Evolutionary conservation across 2,888 invertebrate species (phyloP).

Genomic region (Lepidonotus clava): DNA sequence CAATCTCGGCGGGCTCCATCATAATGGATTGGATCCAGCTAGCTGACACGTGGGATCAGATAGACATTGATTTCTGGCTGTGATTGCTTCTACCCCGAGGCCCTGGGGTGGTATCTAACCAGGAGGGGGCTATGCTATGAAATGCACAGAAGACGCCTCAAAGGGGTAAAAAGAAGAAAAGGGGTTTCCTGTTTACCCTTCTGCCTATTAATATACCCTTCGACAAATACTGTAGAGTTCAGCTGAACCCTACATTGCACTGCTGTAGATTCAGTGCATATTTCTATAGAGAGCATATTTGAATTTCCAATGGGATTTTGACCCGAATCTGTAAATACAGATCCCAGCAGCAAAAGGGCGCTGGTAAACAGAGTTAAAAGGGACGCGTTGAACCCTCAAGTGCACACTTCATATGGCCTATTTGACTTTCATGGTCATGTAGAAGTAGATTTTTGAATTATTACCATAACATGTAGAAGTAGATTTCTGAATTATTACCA

Average conservation of each 20-base stretch:
- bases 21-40: conserved; percentile 10
- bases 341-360: no score
- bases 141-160: background rate
- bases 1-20: background rate
- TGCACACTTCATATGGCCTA: no score
- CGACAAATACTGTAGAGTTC: background rate
- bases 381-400: no score
- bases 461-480: no score
- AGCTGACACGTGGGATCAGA: background rate
- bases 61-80: background rate
- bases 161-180: background rate
- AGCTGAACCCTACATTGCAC: background rate
- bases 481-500: no score
- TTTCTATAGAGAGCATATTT: no score
- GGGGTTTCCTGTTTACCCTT: background rate
- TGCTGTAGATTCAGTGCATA: no score
- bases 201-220: background rate
- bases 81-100: background rate
- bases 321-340: no score
- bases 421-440: no score
- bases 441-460: no score
- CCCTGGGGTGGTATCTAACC: background rate
- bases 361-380: no score
- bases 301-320: no score
- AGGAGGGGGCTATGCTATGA: background rate